phyloP scores from a whole-genome alignment of 2,888 invertebrate genomes.

The Epistrophe eligans region DNA sequence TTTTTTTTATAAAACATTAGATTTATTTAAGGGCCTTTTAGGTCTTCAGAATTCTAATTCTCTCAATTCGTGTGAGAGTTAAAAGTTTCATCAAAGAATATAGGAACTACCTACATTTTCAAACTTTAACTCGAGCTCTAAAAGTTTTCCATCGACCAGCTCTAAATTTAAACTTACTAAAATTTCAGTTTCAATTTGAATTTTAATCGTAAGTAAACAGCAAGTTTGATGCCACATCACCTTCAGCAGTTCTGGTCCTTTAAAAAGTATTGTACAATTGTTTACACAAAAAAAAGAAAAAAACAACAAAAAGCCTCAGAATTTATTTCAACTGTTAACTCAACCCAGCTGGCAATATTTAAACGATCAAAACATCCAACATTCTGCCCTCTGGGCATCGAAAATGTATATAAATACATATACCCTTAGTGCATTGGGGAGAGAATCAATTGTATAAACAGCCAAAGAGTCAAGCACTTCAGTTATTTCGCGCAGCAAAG shows the following conservation, averaged over 20 bases:
- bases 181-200: conserved; percentile 21
- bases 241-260: conserved; percentile 20
- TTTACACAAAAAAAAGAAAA: conserved; percentile 1
- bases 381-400: conserved; percentile 58
- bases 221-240: conserved; percentile 47
- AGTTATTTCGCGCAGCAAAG: conserved; percentile 57
- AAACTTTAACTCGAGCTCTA: not conserved
- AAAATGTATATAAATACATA: conserved; percentile 24
- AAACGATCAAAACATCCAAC: conserved; percentile 72
- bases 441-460: conserved; percentile 68
- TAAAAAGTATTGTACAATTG: conserved; percentile 22
- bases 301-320: conserved; percentile 27
- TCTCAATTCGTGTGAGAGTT: not conserved
- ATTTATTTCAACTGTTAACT: conserved; percentile 35
- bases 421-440: conserved; percentile 26
- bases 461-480: conserved; percentile 63
- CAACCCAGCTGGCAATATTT: conserved; percentile 69
- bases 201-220: conserved; percentile 24
- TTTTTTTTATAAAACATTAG: not conserved
- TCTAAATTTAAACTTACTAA: not conserved
- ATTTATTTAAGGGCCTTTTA: too few species aligned
- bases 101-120: not conserved
- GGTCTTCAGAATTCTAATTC: not conserved
- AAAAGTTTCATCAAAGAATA: not conserved
- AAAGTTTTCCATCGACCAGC: not conserved